Conservation (phyloP, 1,140 invertebrate species). For the Papilio dardanus region DNA sequence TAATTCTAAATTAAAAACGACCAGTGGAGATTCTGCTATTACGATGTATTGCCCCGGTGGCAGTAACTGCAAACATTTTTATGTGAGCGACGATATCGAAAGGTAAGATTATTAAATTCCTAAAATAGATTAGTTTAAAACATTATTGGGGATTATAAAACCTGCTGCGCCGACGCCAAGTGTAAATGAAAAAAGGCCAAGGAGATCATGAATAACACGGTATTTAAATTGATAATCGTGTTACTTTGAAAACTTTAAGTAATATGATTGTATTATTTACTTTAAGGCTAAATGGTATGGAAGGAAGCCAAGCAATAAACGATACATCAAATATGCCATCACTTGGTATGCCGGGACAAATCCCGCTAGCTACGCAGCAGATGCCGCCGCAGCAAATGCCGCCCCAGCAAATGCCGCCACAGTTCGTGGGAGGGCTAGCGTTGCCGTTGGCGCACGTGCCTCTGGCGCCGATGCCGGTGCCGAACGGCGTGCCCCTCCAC, state of each 20-base stretch:
- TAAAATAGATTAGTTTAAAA: no score
- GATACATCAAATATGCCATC: not conserved
- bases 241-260: no score
- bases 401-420: slow-evolving; percentile 47
- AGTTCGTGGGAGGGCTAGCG: slow-evolving; percentile 41
- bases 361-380: slow-evolving; percentile 38
- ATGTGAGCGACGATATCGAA: slow-evolving; percentile 95
- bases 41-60: slow-evolving; percentile 92
- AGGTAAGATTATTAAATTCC: slow-evolving; percentile 86
- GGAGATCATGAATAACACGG: no score
- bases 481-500: slow-evolving; percentile 42
- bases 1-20: slow-evolving; percentile 92
- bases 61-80: slow-evolving; percentile 94
- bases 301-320: not conserved
- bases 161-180: no score
- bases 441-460: slow-evolving; percentile 40
- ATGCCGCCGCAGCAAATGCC: slow-evolving; percentile 42
- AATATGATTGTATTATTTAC: not conserved
- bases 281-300: not conserved
- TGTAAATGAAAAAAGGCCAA: no score
- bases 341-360: not conserved
- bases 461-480: slow-evolving; percentile 46
- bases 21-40: slow-evolving; percentile 92
- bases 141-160: no score
- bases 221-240: no score